Evolutionary conservation across 1,140 invertebrate genomes (phyloP).

Genomic region (Pseudomyrmex pallidus): DNA sequence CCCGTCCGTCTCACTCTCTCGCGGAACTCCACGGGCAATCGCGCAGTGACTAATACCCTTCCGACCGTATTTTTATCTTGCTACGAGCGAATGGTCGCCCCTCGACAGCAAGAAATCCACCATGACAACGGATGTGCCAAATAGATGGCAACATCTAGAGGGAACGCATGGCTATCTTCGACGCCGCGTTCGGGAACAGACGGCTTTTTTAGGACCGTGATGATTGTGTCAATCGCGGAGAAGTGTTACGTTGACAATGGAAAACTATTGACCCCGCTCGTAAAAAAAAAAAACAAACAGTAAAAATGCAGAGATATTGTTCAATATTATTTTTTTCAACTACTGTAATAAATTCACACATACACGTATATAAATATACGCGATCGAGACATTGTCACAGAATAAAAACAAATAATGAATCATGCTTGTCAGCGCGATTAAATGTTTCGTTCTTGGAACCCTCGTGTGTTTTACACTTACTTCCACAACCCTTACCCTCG

Average conservation of each 20-base stretch:
- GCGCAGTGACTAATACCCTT: slow-evolving; percentile 76
- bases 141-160: slow-evolving; percentile 74
- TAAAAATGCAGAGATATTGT: not conserved
- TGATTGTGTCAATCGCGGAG: slow-evolving; percentile 16
- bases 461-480: slow-evolving; percentile 65
- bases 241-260: slow-evolving; percentile 14
- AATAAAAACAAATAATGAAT: slow-evolving; percentile 80
- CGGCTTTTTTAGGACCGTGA: slow-evolving; percentile 44
- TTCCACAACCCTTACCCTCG: slow-evolving; percentile 49
- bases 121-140: slow-evolving; percentile 79
- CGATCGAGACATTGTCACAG: not conserved
- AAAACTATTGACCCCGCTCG: not conserved
- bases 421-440: slow-evolving; percentile 82
- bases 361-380: too few relatives aligned
- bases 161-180: slow-evolving; percentile 55
- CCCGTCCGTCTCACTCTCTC: slow-evolving; percentile 1
- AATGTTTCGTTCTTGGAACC: slow-evolving; percentile 82
- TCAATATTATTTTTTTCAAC: too few relatives aligned
- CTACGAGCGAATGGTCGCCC: slow-evolving; percentile 73
- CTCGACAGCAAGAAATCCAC: slow-evolving; percentile 67
- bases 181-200: slow-evolving; percentile 61
- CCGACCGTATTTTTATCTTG: slow-evolving; percentile 80
- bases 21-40: slow-evolving; percentile 65
- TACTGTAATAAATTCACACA: too few relatives aligned
- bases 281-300: not conserved